Evolutionary conservation across 2,113 vertebrate species (phyloP), one percentile per base, ranked within the genome.

Genomic region (Upupa epops): DNA sequence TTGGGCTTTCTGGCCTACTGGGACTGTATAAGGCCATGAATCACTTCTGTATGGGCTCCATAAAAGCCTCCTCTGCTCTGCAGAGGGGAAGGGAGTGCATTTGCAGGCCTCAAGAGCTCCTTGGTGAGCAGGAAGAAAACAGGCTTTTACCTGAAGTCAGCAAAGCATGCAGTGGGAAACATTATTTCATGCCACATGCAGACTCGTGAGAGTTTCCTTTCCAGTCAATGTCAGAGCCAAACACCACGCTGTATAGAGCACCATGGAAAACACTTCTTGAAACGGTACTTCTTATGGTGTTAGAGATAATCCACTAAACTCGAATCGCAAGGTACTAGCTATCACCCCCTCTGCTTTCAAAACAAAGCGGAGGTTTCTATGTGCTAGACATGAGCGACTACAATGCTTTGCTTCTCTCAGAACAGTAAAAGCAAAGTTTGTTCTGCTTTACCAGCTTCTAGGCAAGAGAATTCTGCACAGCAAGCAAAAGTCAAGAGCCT

Each of bases 91-190:
- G 49, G 48, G 54, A 94, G 46, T 61, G 60, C 69, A 79, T 56
- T 40, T 55, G 71, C 26, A 70, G 82, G 83, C 71, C 83, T 90
- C 83, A 28, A 72, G 68, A 83, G 65, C 40, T 84, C 79, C 31
- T 52, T 70, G 71, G 70, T 3, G 9, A 84, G 74, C 26, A 66
- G 46, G 37, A 78, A 51, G 32, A 84, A 86, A 84, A 92, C 1
- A 34, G 51, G 77, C 55, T 92, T 92, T 92, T 95, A 32, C 77
- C 79, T 42, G 29, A 78, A 66, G 74, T 79, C 71, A 92, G 66
- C 51, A 90, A 88, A 75, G 51, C 5, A 22, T 56, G 34, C 34
- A 42, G 60, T 49, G 49, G 79, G n/a, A 84, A 65, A 93, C 36
- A 80, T 37, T 24, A 71, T 49, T 85, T 89, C 8, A 45, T 19